A percentile compares a stretch with the other conserved stretches of the same genome.
Conservation (phyloP, 2,888 invertebrate species). For the Mesorhabditis sp. region DNA sequence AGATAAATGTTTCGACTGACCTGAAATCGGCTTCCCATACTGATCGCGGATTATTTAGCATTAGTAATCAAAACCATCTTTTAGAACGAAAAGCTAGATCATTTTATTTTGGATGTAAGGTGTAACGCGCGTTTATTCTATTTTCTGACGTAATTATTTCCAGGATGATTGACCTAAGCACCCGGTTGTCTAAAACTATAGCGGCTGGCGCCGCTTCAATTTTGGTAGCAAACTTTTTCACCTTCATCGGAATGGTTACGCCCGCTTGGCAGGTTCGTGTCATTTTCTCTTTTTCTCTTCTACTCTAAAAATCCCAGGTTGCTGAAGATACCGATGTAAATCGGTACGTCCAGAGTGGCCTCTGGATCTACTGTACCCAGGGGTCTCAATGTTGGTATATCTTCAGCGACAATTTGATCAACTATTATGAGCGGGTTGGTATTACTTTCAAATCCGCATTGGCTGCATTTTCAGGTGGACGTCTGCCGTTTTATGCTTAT, state of each 20-base stretch:
- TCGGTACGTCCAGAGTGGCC: conserved; percentile 47
- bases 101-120: too few species aligned
- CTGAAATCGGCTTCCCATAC: too few species aligned
- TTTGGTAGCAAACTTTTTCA: conserved; percentile 35
- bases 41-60: too few species aligned
- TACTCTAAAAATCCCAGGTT: conserved; percentile 27
- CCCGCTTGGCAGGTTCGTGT: conserved; percentile 54
- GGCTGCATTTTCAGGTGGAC: conserved; percentile 34
- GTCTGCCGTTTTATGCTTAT: conserved; percentile 55
- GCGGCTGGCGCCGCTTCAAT: conserved; percentile 30
- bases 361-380: conserved; percentile 55
- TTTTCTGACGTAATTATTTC: too few species aligned
- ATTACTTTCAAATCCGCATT: not conserved
- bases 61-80: too few species aligned
- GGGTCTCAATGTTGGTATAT: conserved; percentile 49
- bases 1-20: too few species aligned
- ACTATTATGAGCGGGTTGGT: conserved; percentile 53
- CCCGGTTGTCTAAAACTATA: not conserved
- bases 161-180: not conserved
- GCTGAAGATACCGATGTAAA: conserved; percentile 53
- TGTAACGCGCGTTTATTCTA: too few species aligned
- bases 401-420: conserved; percentile 53
- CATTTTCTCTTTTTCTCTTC: not conserved
- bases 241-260: conserved; percentile 48
- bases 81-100: too few species aligned